Evolutionary conservation across 2,113 vertebrate genomes (phyloP).

Genomic region (Oreochromis spilurus): DNA sequence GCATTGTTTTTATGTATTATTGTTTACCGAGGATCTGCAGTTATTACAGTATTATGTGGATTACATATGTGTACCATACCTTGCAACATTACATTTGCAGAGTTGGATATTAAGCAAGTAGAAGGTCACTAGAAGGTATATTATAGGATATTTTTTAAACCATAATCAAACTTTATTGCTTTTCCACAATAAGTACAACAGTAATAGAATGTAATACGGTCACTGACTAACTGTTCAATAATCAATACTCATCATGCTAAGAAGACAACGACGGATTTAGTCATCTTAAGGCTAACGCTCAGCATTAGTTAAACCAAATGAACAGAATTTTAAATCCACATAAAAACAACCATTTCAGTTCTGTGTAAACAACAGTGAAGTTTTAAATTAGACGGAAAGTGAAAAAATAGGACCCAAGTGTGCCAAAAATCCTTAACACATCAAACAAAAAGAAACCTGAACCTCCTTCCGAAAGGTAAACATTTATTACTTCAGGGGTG

Average conservation of each 20-base stretch:
- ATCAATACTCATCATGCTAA: neutral
- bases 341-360: neutral
- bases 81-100: neutral
- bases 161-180: neutral
- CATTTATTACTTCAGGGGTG: conserved; percentile 95
- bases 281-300: neutral
- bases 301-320: neutral
- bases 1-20: neutral
- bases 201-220: neutral
- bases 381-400: conserved; percentile 56
- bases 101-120: neutral
- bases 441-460: conserved; percentile 70
- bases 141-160: neutral
- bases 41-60: neutral
- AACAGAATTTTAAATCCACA: neutral
- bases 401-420: conserved; percentile 79
- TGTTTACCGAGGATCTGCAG: neutral
- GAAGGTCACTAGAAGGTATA: neutral
- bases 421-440: conserved; percentile 75
- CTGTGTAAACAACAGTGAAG: neutral
- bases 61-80: neutral
- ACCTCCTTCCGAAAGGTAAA: conserved; percentile 94
- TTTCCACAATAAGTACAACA: neutral
- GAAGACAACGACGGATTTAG: neutral
- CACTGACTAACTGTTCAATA: neutral